These are phyloP conservation scores for Drosophila ambigua DNA, from an alignment of 1,140 invertebrate species.

Conservation along the genomic window DNA sequence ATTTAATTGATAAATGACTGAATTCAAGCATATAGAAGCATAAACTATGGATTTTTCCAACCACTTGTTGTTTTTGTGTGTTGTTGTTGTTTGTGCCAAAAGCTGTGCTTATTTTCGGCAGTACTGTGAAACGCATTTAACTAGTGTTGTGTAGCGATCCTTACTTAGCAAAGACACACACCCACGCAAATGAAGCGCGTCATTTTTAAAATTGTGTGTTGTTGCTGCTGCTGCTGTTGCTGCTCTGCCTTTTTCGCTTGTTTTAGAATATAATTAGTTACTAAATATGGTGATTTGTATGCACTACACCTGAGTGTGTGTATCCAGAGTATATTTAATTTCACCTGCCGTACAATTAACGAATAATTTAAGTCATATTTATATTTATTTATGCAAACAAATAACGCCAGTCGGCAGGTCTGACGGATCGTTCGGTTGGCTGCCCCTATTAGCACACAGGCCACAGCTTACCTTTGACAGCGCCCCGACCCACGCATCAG, in stretches of 20 bases:
- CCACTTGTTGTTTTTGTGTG: constrained; percentile 9
- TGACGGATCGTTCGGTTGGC: constrained; percentile 22
- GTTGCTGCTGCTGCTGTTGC: constrained; percentile 20
- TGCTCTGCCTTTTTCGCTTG: constrained; percentile 33
- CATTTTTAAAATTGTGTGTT: neutral
- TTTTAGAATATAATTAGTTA: constrained; percentile 43
- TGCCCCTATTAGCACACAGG: constrained; percentile 66
- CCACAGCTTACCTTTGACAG: constrained; percentile 64
- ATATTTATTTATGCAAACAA: constrained; percentile 59
- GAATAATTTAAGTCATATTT: constrained; percentile 76
- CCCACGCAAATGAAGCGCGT: constrained; percentile 29
- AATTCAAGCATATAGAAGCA: neutral
- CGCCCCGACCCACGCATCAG: constrained; percentile 42
- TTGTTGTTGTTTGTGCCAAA: constrained; percentile 11
- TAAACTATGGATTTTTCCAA: constrained; percentile 11
- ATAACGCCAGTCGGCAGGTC: constrained; percentile 24
- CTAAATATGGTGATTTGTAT: constrained; percentile 68
- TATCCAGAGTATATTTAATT: constrained; percentile 46
- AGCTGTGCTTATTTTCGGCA: constrained; percentile 11
- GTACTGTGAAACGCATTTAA: constrained; percentile 20
- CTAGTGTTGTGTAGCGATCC: constrained; percentile 40
- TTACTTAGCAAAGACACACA: constrained; percentile 49
- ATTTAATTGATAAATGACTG: no score
- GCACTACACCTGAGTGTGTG: constrained; percentile 18
- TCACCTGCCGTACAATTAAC: constrained; percentile 56